phyloP scores from a whole-genome alignment of 1,140 invertebrate species.

The Mamestra configurata region DNA sequence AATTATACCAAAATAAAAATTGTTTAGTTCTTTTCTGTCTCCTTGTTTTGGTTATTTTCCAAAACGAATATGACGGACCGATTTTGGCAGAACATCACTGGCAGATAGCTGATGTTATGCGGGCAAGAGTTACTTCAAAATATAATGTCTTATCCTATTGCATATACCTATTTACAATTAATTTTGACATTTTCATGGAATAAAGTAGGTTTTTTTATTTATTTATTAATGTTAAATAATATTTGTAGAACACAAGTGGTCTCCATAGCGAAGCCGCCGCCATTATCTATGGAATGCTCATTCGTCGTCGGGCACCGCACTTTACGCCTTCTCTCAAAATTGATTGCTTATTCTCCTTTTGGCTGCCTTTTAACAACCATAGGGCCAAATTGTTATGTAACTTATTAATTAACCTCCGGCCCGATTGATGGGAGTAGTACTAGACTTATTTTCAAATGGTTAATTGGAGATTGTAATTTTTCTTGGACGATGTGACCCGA shows the following conservation, averaged over 20 bases:
- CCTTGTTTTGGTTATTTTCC: too few relatives aligned
- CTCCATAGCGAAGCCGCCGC: constrained; percentile 53
- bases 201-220: too few relatives aligned
- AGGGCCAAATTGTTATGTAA: constrained; percentile 64
- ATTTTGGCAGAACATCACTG: too few relatives aligned
- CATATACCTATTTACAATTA: too few relatives aligned
- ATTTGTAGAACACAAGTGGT: constrained; percentile 48
- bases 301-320: constrained; percentile 63
- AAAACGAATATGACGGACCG: too few relatives aligned
- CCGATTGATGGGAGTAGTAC: constrained; percentile 55
- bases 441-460: constrained; percentile 46
- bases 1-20: too few relatives aligned
- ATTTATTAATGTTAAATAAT: too few relatives aligned
- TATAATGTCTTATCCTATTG: too few relatives aligned
- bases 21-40: too few relatives aligned
- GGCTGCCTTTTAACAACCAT: constrained; percentile 64
- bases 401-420: constrained; percentile 62
- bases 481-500: constrained; percentile 50
- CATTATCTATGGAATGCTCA: constrained; percentile 66
- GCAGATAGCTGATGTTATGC: too few relatives aligned
- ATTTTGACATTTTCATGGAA: too few relatives aligned
- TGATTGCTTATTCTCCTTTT: constrained; percentile 69
- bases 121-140: too few relatives aligned
- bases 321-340: constrained; percentile 71
- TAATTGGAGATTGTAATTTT: constrained; percentile 58